Evolutionary conservation across 1,140 invertebrate species (phyloP).

Genomic region (Dreissena rostriformis): DNA sequence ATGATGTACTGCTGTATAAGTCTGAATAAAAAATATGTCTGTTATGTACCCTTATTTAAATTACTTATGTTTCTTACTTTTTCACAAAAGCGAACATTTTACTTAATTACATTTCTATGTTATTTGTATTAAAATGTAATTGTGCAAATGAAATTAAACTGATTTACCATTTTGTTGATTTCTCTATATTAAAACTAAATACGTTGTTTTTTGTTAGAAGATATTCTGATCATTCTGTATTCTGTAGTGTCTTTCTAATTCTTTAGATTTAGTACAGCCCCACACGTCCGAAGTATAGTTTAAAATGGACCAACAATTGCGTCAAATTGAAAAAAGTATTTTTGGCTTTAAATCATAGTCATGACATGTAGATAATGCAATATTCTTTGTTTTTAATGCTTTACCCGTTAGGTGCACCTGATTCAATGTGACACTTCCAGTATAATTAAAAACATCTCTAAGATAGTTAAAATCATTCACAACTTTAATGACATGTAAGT

Average conservation of each 20-base stretch:
- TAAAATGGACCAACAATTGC: constrained; percentile 16
- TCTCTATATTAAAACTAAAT: no score
- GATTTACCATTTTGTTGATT: no score
- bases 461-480: constrained; percentile 33
- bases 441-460: constrained; percentile 1
- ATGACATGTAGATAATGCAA: neutral
- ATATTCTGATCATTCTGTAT: no score
- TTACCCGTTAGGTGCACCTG: constrained; percentile 7
- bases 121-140: no score
- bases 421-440: neutral
- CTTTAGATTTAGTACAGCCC: neutral
- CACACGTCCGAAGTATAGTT: constrained; percentile 19
- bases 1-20: no score
- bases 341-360: constrained; percentile 1
- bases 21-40: no score
- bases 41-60: no score
- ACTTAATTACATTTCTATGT: no score
- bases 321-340: constrained; percentile 35
- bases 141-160: no score
- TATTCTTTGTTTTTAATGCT: constrained; percentile 19
- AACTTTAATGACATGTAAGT: neutral
- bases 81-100: no score
- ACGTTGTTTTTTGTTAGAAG: no score
- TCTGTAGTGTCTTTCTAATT: constrained; percentile 14
- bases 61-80: no score